Evolutionary conservation across 2,888 invertebrate species (phyloP), one percentile per base, ranked within the genome.

Genomic region (Noctuana brunneofusca): DNA sequence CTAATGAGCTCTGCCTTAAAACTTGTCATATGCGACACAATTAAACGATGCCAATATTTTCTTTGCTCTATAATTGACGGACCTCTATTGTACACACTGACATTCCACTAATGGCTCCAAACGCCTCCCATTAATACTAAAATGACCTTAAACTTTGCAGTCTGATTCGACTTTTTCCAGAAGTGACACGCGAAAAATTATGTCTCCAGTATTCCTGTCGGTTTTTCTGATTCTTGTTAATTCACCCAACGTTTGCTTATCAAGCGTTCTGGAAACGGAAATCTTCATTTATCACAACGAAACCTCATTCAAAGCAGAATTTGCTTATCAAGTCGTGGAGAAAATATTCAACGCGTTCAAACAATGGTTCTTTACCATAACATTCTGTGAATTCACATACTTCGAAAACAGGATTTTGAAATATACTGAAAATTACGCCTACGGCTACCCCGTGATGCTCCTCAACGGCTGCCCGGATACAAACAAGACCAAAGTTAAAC

Each of bases 331-430:
- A 70, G 86, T 89, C 0, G 90, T 89, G 32, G 68, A 79, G 3
- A 84, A 85, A 78, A 85, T 90, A 64, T 87, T 84, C 68, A 81
- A 81, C 62, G 82, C 86, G 0, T 89, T 89, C 73, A 75, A 75
- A 0, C 89, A 88, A 67, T 89, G 89, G 89, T 90, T 81, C 65
- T 90, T 87, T 65, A 91, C 91, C 0, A 73, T 90, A 38, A 87
- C 87, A 2, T 89, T 88, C 65, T 90, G 90, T 66, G 86, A 91
- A 18, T 90, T 89, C 67, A 88, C 89, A 5, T 89, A 89, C 66
- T 89, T 90, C 58, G 91, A 91, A 63, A 91, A 89, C 67, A 81
- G 85, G 67, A 85, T 91, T 32, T 71, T 91, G 8, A 87, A 87
- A 70, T 86, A 86, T 66, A 87, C 84, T 0, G 89, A 90, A 69